These are phyloP conservation scores for Centropristis striata DNA, from an alignment of 2,113 vertebrate species.

Conservation along the genomic window DNA sequence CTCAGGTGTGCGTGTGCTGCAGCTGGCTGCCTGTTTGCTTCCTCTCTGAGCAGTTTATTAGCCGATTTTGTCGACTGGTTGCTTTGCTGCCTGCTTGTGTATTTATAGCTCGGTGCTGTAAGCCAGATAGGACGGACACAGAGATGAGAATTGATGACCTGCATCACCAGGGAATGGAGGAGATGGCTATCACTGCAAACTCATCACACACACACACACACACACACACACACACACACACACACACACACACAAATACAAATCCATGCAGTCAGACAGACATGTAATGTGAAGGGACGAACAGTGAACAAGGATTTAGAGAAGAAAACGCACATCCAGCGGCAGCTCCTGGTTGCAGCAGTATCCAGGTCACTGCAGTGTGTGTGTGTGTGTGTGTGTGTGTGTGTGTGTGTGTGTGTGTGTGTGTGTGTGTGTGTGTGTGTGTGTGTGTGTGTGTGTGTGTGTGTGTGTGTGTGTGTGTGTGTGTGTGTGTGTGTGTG, in stretches of 20 bases:
- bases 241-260: not conserved
- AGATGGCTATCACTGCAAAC: conserved; percentile 57
- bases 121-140: conserved; percentile 44
- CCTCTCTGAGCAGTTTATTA: not conserved
- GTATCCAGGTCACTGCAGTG: conserved; percentile 56
- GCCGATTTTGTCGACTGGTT: not conserved
- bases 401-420: no score
- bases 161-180: conserved; percentile 56
- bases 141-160: conserved; percentile 73
- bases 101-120: conserved; percentile 46
- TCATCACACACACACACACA: conserved; percentile 28
- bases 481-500: no score
- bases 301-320: not conserved
- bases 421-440: no score
- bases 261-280: not conserved
- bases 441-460: no score
- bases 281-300: not conserved
- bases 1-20: no score
- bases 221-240: not conserved
- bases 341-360: not conserved
- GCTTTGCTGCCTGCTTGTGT: conserved; percentile 34
- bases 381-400: no score
- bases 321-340: not conserved
- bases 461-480: no score
- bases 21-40: not conserved